Conservation (phyloP, 2,113 vertebrate genomes). For the Zootoca vivipara region DNA sequence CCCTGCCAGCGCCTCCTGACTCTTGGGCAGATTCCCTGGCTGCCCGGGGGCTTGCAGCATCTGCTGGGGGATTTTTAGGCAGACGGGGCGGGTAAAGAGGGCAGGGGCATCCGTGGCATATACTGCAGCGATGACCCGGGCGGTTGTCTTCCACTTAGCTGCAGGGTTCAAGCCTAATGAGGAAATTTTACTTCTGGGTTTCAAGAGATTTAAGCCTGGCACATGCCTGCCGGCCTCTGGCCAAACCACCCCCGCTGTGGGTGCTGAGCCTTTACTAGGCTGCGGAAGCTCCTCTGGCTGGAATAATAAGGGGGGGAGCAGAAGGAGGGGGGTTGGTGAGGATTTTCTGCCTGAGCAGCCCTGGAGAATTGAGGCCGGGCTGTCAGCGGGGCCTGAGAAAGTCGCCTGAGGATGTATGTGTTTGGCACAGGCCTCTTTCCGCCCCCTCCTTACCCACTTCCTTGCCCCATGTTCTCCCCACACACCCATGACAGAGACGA, state of each 20-base stretch:
- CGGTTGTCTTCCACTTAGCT: not conserved
- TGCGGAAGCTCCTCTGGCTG: conserved; percentile 26
- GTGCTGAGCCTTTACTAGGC: accelerated
- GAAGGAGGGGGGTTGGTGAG: not conserved
- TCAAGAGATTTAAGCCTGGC: accelerated
- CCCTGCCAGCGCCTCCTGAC: conserved; percentile 54
- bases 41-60: not conserved
- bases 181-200: not conserved
- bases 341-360: conserved; percentile 39
- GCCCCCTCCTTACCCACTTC: not conserved
- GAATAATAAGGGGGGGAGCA: conserved; percentile 14
- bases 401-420: conserved; percentile 12
- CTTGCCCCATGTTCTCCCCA: not conserved
- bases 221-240: not conserved
- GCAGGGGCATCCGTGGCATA: not conserved
- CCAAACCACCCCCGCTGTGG: not conserved
- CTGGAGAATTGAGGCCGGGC: not conserved
- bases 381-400: conserved; percentile 18
- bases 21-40: conserved; percentile 48
- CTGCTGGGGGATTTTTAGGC: not conserved
- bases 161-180: not conserved
- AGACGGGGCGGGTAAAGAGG: not conserved
- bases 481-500: not conserved
- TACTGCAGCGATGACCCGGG: not conserved
- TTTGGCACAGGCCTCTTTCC: conserved; percentile 16